A percentile compares a stretch with the other conserved stretches of the same genome.
Conservation (phyloP, 2,888 invertebrate species). For the Aphidius colemani region DNA sequence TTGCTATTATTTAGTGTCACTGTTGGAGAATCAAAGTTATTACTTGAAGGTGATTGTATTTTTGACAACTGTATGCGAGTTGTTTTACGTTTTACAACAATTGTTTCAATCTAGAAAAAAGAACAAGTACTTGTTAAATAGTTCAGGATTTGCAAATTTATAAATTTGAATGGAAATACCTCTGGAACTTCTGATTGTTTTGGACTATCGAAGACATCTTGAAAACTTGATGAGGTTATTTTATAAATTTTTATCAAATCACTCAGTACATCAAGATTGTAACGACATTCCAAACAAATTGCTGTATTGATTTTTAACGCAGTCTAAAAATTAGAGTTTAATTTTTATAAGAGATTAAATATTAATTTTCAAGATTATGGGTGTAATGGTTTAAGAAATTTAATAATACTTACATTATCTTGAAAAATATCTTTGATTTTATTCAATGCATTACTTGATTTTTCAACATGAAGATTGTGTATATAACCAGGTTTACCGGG, state of each 20-base stretch:
- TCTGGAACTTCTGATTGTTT: constrained; percentile 40
- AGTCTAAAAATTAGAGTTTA: constrained; percentile 18
- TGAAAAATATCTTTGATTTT: constrained; percentile 44
- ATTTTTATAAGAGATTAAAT: constrained; percentile 5
- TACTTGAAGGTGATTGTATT: constrained; percentile 40
- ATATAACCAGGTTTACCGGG: constrained; percentile 37
- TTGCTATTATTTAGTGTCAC: background rate
- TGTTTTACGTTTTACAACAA: constrained; percentile 44
- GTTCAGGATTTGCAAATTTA: background rate
- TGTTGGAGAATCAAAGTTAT: constrained; percentile 27
- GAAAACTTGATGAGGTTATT: constrained; percentile 24
- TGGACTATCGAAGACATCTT: constrained; percentile 18
- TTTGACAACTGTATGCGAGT: constrained; percentile 29
- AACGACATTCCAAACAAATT: constrained; percentile 52
- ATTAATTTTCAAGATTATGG: background rate
- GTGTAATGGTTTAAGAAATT: background rate
- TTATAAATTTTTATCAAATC: constrained; percentile 47
- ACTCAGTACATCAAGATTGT: constrained; percentile 50
- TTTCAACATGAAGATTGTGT: constrained; percentile 45
- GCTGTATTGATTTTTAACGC: constrained; percentile 27
- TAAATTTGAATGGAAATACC: constrained; percentile 36
- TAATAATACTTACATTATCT: constrained; percentile 41
- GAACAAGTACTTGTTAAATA: constrained; percentile 1
- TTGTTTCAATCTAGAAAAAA: constrained; percentile 47
- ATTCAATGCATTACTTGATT: constrained; percentile 36